A percentile compares a stretch with the other conserved stretches of the same genome.
Evolutionary conservation across 2,113 vertebrate species (phyloP).

Genomic region (Clarias batrachus): DNA sequence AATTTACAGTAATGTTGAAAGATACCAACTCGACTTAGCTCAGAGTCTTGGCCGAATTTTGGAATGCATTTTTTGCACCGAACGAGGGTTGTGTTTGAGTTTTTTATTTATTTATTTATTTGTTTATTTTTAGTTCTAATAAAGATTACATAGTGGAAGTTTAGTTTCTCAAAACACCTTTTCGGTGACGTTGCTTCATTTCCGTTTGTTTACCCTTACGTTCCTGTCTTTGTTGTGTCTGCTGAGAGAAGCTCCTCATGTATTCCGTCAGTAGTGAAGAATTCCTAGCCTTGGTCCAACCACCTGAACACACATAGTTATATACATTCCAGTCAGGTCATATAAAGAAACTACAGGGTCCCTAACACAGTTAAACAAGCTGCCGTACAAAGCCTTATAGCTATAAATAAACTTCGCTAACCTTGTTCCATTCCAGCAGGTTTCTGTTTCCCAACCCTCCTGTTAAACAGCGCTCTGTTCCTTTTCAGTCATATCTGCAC

Average conservation of each 20-base stretch:
- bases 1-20: no score
- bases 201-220: background rate
- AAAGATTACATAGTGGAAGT: background rate
- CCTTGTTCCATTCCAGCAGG: slow-evolving; percentile 22
- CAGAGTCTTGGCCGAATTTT: no score
- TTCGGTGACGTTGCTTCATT: background rate
- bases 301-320: slow-evolving; percentile 11
- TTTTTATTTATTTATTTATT: no score
- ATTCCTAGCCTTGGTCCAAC: background rate
- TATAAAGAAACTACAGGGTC: background rate
- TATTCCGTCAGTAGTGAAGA: background rate
- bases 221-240: background rate
- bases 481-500: slow-evolving; percentile 84
- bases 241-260: background rate
- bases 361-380: background rate
- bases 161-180: background rate
- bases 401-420: background rate
- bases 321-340: background rate
- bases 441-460: background rate
- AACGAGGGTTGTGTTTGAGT: no score
- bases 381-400: background rate
- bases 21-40: no score
- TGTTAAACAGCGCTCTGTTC: background rate
- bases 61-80: no score
- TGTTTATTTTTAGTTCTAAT: background rate